A percentile compares a stretch with the other conserved stretches of the same genome.
Evolutionary conservation across 2,888 invertebrate genomes (phyloP).

Genomic region (Nowickia ferox): DNA sequence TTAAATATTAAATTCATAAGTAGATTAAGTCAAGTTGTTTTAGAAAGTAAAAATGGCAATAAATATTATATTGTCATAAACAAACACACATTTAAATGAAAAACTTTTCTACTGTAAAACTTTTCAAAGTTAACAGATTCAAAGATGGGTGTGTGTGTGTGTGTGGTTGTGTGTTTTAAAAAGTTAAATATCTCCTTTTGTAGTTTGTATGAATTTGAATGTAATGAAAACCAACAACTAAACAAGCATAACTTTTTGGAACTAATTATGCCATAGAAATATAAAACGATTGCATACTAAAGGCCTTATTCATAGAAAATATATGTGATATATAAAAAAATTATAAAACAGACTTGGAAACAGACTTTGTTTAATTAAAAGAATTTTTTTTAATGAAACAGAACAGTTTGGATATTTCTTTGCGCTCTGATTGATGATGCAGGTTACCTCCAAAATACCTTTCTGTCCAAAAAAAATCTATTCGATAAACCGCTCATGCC

Average conservation of each 20-base stretch:
- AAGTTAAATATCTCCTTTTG: slow-evolving; percentile 26
- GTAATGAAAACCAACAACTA: neutral
- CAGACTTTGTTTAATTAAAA: no score
- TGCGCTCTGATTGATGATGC: no score
- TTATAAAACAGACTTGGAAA: no score
- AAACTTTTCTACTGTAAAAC: slow-evolving; percentile 22
- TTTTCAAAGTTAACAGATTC: slow-evolving; percentile 36
- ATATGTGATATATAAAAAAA: neutral
- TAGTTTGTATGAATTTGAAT: slow-evolving; percentile 11
- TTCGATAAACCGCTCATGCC: no score
- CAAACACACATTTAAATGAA: slow-evolving; percentile 23
- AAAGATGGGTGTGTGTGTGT: neutral
- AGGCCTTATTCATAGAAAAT: no score
- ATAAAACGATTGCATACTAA: neutral
- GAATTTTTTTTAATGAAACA: neutral
- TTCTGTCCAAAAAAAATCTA: no score
- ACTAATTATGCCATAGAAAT: slow-evolving; percentile 7
- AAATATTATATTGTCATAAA: slow-evolving; percentile 56
- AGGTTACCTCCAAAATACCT: no score
- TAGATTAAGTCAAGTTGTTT: slow-evolving; percentile 63
- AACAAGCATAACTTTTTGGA: neutral
- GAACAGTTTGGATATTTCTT: no score
- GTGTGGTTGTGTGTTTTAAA: neutral
- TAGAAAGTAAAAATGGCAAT: slow-evolving; percentile 49
- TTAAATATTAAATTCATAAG: slow-evolving; percentile 60